Evolutionary conservation across 1,140 invertebrate genomes (phyloP).

Genomic region (Stenopsyche tienmushanensis): DNA sequence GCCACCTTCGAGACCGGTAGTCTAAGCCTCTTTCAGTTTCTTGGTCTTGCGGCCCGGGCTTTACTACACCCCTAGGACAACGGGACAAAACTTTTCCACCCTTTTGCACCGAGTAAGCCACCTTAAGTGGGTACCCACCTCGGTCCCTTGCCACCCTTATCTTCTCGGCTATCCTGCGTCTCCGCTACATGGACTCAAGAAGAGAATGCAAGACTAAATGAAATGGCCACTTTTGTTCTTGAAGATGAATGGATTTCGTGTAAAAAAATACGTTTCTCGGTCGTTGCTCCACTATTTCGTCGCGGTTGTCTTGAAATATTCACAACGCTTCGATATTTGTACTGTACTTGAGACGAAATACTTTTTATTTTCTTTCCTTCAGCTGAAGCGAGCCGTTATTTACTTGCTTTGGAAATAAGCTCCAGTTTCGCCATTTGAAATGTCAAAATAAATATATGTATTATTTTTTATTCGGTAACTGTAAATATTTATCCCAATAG

Average conservation of each 20-base stretch:
- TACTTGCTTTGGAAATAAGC: not conserved
- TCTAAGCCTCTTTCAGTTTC: not conserved
- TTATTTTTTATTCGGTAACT: not conserved
- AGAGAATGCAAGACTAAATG: slow-evolving; percentile 29
- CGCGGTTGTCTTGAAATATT: not conserved
- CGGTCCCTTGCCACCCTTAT: not conserved
- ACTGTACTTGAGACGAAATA: not conserved
- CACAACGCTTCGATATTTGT: not conserved
- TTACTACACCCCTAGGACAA: slow-evolving; percentile 1
- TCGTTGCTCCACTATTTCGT: slow-evolving; percentile 20
- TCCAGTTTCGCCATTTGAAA: not conserved
- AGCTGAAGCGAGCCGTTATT: too few species aligned
- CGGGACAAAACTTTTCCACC: not conserved
- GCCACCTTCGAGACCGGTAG: not conserved
- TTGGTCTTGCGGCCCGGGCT: slow-evolving; percentile 6
- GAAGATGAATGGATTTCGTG: slow-evolving; percentile 26
- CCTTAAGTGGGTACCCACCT: not conserved
- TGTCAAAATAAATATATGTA: not conserved
- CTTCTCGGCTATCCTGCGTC: not conserved
- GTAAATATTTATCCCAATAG: too few species aligned
- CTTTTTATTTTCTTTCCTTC: not conserved
- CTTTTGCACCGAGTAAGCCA: not conserved
- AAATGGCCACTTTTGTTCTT: slow-evolving; percentile 36
- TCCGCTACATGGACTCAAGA: not conserved
- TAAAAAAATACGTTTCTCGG: slow-evolving; percentile 5